Base-by-base conservation (phyloP, 2,797 vertebrate species). In the Gallinago nigripennis region DNA sequence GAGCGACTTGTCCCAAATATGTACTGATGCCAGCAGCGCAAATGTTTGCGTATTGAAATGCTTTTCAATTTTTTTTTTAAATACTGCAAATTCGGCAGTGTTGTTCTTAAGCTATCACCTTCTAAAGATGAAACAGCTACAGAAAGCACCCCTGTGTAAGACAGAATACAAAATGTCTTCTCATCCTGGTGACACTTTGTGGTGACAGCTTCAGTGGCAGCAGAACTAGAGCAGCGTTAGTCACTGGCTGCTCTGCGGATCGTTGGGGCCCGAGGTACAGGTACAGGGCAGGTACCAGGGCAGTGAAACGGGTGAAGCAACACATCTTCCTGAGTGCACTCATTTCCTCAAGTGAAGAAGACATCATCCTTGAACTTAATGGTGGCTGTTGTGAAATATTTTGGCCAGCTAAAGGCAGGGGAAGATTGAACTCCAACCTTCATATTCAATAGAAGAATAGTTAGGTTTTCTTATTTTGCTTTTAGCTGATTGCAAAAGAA, bases 401-500 rank as follows among this genome's bases (percentile, higher is more conserved):
- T 76, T 18, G 1, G 54, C 31, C 56, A 86, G 79, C 91, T 95
- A 76, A 77, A 63, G 88, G 41, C 61, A 80, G 72, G 3, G 3
- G 4, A 76, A 81, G 75, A 80, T 72, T 91, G 85, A 95, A 92
- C 63, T 87, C 24, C 43, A 86, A 43, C 71, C 61, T 81, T 91
- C 53, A 33, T 85, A 84, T 88, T 95, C 73, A 88, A 63, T 50
- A 51, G 57, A 41, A 69, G 77, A 95, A 92, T 57, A 64, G 53
- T 90, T 60, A 48, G 21, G 9, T 14, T 71, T 64, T 53, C 33
- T 71, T 66, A 71, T 72, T 92, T 85, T 76, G n/a, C 81, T 96
- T 93, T 94, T 82, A 85, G 45, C 19, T 60, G 77, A 91, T 71
- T 92, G 69, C 53, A 81, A 63, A 95, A 82, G 43, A 77, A 39